Percentiles rank a stretch among this genome's conserved stretches.
These are phyloP conservation scores for Holothuria scabra DNA, from an alignment of 53 echinoderm and acorn worm species.

Conservation along the genomic window DNA sequence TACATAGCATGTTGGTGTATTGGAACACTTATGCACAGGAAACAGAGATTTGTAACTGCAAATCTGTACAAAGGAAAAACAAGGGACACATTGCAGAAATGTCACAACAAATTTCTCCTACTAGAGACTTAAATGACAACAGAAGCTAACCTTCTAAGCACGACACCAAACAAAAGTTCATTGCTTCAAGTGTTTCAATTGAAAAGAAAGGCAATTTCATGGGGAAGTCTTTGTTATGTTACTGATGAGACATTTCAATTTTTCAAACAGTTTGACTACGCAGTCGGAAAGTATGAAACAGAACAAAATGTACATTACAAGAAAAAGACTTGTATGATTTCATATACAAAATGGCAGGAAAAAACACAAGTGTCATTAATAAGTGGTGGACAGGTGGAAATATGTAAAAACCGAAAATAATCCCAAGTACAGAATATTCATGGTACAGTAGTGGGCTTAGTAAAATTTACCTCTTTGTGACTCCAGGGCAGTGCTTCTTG, in stretches of 20 bases:
- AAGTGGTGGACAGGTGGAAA: too few relatives aligned
- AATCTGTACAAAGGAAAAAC: neutral
- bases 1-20: constrained; percentile 2
- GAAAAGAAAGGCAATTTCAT: neutral
- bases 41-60: neutral
- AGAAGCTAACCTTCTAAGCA: too few relatives aligned
- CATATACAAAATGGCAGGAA: neutral
- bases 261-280: neutral
- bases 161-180: too few relatives aligned
- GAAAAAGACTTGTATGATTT: neutral
- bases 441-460: too few relatives aligned
- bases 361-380: too few relatives aligned
- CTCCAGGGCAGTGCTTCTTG: too few relatives aligned
- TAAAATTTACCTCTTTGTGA: too few relatives aligned
- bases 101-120: neutral
- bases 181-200: too few relatives aligned
- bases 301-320: neutral
- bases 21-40: neutral
- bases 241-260: neutral
- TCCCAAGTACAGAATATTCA: too few relatives aligned
- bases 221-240: neutral
- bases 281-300: neutral
- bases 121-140: neutral
- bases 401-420: too few relatives aligned
- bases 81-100: neutral